phyloP scores from a whole-genome alignment of 1,140 invertebrate genomes.

The Ceratina australensis region DNA sequence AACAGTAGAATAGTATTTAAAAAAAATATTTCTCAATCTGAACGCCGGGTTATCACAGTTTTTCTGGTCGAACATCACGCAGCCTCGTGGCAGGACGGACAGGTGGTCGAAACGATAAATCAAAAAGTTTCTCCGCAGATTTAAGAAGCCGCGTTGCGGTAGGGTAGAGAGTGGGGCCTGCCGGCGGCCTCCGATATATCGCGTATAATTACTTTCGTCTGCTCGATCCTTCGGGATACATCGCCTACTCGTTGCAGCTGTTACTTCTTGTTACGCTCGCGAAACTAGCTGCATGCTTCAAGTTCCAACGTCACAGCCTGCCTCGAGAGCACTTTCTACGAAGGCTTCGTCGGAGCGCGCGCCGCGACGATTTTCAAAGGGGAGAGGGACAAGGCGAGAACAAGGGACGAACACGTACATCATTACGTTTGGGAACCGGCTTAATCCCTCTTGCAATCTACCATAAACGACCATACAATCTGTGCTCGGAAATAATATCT shows the following conservation, averaged over 20 bases:
- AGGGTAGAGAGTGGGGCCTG: not conserved
- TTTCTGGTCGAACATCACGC: not conserved
- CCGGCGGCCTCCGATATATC: slow-evolving; percentile 51
- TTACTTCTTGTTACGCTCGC: slow-evolving; percentile 63
- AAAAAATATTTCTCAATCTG: not conserved
- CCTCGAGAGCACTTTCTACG: slow-evolving; percentile 31
- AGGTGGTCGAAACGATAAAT: slow-evolving; percentile 55
- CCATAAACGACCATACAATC: slow-evolving; percentile 26
- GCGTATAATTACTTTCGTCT: slow-evolving; percentile 66
- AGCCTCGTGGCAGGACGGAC: not conserved
- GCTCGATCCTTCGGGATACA: slow-evolving; percentile 60
- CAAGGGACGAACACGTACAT: slow-evolving; percentile 52
- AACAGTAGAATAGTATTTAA: no score
- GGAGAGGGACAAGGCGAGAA: slow-evolving; percentile 10
- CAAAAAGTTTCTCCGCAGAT: slow-evolving; percentile 57
- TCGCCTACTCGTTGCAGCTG: slow-evolving; percentile 59
- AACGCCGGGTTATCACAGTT: not conserved
- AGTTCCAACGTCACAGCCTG: slow-evolving; percentile 52
- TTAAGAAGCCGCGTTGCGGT: slow-evolving; percentile 43
- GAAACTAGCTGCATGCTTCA: slow-evolving; percentile 58
- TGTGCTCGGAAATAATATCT: slow-evolving; percentile 35
- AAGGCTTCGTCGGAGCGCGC: slow-evolving; percentile 20
- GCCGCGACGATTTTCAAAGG: slow-evolving; percentile 3
- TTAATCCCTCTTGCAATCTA: slow-evolving; percentile 41
- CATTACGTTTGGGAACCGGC: slow-evolving; percentile 57